Evolutionary conservation across 2,888 invertebrate species (phyloP).

Genomic region (Invenusta paracnida): DNA sequence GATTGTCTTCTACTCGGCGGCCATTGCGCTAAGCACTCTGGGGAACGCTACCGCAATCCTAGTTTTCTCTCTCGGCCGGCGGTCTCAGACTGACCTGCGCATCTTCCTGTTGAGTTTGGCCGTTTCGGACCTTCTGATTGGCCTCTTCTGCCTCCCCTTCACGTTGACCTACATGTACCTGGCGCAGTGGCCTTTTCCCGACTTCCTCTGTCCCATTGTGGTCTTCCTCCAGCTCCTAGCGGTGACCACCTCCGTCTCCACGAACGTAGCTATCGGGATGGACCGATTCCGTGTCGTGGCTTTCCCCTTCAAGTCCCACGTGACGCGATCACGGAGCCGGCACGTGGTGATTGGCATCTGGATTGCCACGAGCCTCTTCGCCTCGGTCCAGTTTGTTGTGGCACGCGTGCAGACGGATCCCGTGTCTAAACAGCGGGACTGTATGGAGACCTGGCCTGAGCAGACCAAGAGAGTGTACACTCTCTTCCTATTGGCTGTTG

Average conservation of each 20-base stretch:
- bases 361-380: conserved; percentile 57
- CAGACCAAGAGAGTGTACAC: conserved; percentile 37
- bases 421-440: too few relatives aligned
- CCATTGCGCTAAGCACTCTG: conserved; percentile 44
- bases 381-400: conserved; percentile 59
- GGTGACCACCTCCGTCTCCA: conserved; percentile 61
- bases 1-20: conserved; percentile 46
- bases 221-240: conserved; percentile 54
- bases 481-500: conserved; percentile 32
- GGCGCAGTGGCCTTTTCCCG: conserved; percentile 62
- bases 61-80: conserved; percentile 45
- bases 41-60: conserved; percentile 47
- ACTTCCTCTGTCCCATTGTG: conserved; percentile 62
- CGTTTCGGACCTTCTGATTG: conserved; percentile 48
- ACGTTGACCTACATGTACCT: conserved; percentile 59
- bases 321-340: conserved; percentile 58
- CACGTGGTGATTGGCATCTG: conserved; percentile 60
- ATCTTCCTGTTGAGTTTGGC: conserved; percentile 47
- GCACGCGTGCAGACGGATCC: conserved; percentile 50
- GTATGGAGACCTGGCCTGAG: conserved; percentile 42
- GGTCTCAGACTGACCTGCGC: conserved; percentile 45
- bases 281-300: conserved; percentile 60
- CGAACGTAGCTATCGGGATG: conserved; percentile 62
- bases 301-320: conserved; percentile 57
- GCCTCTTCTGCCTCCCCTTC: conserved; percentile 48